A percentile compares a stretch with the other conserved stretches of the same genome.
phyloP scores from a whole-genome alignment of 2,888 invertebrate genomes.

The Notocelia uddmanniana region DNA sequence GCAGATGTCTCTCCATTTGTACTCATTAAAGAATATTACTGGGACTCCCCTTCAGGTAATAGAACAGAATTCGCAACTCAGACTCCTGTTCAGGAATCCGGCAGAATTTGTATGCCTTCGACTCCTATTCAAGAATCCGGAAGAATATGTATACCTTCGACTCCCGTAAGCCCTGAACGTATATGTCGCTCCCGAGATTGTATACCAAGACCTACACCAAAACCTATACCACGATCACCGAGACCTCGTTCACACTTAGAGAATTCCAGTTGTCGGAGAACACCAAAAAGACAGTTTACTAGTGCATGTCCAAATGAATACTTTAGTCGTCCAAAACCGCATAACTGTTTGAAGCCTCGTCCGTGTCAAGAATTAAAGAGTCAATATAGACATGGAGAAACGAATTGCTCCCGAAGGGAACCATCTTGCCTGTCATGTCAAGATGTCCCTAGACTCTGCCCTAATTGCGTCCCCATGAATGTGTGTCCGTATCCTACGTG shows the following conservation, averaged over 20 bases:
- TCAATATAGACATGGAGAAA: not conserved
- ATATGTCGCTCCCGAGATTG: not conserved
- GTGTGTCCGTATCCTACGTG: slow-evolving; percentile 25
- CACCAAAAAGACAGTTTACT: slow-evolving; percentile 12
- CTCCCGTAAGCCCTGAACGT: not conserved
- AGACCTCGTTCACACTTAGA: not conserved
- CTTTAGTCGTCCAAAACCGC: slow-evolving; percentile 5
- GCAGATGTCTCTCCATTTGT: slow-evolving; percentile 53
- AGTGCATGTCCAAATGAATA: slow-evolving; percentile 21
- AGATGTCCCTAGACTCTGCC: not conserved
- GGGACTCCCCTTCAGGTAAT: slow-evolving; percentile 55
- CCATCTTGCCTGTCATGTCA: slow-evolving; percentile 1
- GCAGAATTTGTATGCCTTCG: no score
- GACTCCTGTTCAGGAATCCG: not conserved
- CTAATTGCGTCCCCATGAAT: not conserved
- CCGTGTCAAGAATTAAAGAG: not conserved
- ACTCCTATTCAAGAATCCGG: not conserved
- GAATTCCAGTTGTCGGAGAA: not conserved
- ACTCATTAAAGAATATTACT: slow-evolving; percentile 62
- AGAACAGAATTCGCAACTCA: slow-evolving; percentile 13
- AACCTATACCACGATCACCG: no score
- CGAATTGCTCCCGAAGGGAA: not conserved
- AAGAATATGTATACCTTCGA: slow-evolving; percentile 9
- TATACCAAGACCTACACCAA: not conserved
- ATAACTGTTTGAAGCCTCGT: not conserved